Conservation (phyloP, 2,113 vertebrate genomes). For the Platanista minor region DNA sequence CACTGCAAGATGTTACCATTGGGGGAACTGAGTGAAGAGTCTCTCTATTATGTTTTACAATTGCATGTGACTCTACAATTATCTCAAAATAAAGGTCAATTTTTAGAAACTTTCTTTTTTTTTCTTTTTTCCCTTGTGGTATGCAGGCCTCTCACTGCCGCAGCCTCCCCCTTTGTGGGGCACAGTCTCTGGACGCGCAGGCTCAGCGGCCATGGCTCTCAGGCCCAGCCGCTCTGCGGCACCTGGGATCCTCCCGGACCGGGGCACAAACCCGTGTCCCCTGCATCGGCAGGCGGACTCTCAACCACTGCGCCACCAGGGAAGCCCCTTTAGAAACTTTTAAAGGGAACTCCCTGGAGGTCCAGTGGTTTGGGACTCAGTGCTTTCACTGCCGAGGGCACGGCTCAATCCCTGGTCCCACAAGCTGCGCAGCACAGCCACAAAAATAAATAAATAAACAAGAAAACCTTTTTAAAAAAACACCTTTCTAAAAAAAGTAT, state of each 20-base stretch:
- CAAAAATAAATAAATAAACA: neutral
- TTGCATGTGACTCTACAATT: neutral
- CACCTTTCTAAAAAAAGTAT: neutral
- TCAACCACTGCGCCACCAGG: no score
- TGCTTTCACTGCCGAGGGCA: neutral
- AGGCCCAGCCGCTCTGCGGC: no score
- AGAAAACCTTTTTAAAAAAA: neutral
- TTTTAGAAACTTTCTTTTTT: neutral
- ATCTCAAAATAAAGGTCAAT: neutral
- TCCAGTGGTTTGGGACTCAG: neutral
- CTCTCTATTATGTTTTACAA: neutral
- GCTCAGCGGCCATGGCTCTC: no score
- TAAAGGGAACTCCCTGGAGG: neutral
- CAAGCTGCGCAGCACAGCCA: neutral
- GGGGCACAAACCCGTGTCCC: no score
- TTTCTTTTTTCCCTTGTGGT: no score
- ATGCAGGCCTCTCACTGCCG: no score
- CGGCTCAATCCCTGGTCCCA: neutral
- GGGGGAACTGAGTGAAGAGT: neutral
- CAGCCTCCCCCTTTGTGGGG: no score
- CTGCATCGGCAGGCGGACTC: no score
- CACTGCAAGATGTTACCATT: neutral
- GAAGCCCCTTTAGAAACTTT: neutral
- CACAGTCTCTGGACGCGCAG: no score
- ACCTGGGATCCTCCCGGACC: no score